These are phyloP conservation scores for Amblyopsis rosae DNA, from an alignment of 2,113 vertebrate genomes.

Conservation along the genomic window DNA sequence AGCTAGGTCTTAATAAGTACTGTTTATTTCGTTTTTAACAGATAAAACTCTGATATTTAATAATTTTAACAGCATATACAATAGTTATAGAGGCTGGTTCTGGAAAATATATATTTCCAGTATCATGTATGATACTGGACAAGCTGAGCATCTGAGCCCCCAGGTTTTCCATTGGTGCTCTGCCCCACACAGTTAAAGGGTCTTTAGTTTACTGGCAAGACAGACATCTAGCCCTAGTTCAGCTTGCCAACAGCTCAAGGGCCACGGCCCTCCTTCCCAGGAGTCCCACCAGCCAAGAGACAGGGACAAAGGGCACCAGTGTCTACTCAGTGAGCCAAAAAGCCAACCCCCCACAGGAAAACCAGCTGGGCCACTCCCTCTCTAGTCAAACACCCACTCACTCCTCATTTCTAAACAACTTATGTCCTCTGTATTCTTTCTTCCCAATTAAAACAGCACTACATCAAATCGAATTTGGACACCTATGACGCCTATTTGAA, in stretches of 20 bases:
- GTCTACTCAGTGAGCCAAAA: constrained; percentile 58
- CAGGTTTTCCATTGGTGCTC: background rate
- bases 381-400: constrained; percentile 27
- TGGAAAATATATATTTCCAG: background rate
- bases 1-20: background rate
- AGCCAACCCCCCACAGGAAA: constrained; percentile 43
- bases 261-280: constrained; percentile 34
- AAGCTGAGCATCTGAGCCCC: too few relatives aligned
- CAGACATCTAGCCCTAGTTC: constrained; percentile 12
- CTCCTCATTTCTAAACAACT: constrained; percentile 17
- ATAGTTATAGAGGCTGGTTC: background rate
- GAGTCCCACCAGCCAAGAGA: constrained; percentile 50
- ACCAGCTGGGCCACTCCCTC: constrained; percentile 49
- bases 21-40: background rate
- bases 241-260: constrained; percentile 51
- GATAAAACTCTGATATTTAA: too few relatives aligned
- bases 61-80: too few relatives aligned
- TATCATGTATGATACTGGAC: too few relatives aligned
- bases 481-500: background rate
- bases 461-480: background rate
- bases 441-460: background rate
- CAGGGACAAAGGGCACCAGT: constrained; percentile 71
- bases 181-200: constrained; percentile 1
- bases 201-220: constrained; percentile 24
- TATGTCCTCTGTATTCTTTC: background rate